Evolutionary conservation across 2,113 vertebrate genomes (phyloP).

Genomic region (Mesocricetus auratus): DNA sequence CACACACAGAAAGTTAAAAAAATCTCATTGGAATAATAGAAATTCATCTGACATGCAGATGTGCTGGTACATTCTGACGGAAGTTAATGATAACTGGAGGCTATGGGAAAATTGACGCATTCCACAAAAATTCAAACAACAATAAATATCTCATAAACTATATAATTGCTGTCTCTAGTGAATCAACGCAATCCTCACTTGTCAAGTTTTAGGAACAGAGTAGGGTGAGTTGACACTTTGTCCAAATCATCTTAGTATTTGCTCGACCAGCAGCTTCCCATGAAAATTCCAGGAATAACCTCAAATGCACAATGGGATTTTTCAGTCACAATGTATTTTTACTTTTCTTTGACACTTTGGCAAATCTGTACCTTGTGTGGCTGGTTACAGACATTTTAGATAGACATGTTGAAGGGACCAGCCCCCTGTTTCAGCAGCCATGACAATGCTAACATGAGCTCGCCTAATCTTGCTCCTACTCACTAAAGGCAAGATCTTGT

Average conservation of each 20-base stretch:
- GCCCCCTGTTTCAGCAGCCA: no score
- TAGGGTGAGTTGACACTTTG: neutral
- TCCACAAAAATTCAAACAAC: neutral
- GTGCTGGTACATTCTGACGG: neutral
- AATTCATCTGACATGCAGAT: neutral
- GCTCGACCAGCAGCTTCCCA: neutral
- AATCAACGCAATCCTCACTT: neutral
- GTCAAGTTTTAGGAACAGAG: neutral
- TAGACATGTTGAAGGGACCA: no score
- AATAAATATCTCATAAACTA: neutral
- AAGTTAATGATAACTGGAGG: neutral
- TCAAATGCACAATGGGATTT: fast-evolving
- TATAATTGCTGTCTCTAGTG: neutral
- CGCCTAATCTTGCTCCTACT: no score
- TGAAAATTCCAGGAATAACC: neutral
- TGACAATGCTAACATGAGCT: no score
- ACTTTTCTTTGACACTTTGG: neutral
- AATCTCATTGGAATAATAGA: neutral
- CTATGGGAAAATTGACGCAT: neutral
- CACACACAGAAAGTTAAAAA: neutral
- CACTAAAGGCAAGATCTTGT: no score
- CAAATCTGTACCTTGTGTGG: neutral
- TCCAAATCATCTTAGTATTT: neutral
- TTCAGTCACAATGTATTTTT: neutral
- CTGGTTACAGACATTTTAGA: neutral